These are phyloP conservation scores for Desmophyllum pertusum DNA, from an alignment of 92 coral and sea anemone genomes.

Conservation along the genomic window DNA sequence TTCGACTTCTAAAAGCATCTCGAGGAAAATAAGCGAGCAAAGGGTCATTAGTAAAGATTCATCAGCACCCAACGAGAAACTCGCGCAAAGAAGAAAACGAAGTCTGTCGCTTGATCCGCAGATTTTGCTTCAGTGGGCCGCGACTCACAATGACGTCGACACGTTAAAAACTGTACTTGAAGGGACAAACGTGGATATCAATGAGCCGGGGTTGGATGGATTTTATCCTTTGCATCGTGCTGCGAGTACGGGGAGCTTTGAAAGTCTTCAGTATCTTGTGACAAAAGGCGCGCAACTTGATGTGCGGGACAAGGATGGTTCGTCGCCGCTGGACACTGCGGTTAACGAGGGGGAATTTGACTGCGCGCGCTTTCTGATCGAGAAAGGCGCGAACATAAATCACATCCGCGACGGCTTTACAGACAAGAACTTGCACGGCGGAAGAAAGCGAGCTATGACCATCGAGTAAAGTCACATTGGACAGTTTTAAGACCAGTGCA, in stretches of 20 bases:
- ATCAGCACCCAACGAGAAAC: constrained; percentile 5
- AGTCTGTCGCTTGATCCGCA: constrained; percentile 89
- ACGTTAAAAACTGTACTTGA: constrained; percentile 70
- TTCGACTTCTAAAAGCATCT: constrained; percentile 18
- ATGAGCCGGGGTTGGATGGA: constrained; percentile 81
- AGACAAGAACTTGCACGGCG: constrained; percentile 47
- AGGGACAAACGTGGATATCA: constrained; percentile 64
- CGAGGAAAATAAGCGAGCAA: constrained; percentile 34
- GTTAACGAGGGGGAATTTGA: constrained; percentile 94
- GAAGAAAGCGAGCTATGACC: constrained; percentile 38
- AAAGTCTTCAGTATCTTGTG: constrained; percentile 77
- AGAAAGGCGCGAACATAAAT: constrained; percentile 83
- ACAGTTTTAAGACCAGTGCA: neutral
- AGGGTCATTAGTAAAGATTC: constrained; percentile 15
- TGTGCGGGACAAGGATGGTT: constrained; percentile 76
- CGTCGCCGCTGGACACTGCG: constrained; percentile 88
- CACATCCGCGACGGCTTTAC: constrained; percentile 85
- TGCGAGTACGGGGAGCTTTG: constrained; percentile 86
- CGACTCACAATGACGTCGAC: constrained; percentile 79
- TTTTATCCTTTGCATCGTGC: constrained; percentile 87
- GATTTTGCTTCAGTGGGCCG: constrained; percentile 90
- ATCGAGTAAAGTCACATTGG: neutral
- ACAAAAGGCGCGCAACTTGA: constrained; percentile 86
- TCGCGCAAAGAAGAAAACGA: constrained; percentile 56
- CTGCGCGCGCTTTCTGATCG: constrained; percentile 81